phyloP scores from a whole-genome alignment of 64 coral and sea anemone species.

The Actinia equina region DNA sequence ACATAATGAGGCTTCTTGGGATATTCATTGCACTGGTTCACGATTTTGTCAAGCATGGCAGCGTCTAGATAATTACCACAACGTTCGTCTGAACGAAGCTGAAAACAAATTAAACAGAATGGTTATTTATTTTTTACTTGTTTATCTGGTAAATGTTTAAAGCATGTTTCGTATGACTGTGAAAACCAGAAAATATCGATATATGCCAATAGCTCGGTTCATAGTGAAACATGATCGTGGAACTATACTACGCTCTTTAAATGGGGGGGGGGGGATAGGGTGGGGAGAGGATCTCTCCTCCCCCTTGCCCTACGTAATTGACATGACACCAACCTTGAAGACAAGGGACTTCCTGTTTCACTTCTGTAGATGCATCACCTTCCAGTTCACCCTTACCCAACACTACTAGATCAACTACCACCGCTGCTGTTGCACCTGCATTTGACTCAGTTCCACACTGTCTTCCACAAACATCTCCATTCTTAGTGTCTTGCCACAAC shows the following conservation, averaged over 20 bases:
- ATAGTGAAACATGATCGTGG: too few relatives aligned
- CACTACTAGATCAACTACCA: conserved; percentile 29
- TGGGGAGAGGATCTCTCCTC: too few relatives aligned
- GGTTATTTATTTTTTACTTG: not conserved
- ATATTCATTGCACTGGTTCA: not conserved
- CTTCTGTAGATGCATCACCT: not conserved
- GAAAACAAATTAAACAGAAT: not conserved
- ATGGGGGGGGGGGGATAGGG: too few relatives aligned
- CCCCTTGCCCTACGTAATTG: too few relatives aligned
- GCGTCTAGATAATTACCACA: not conserved
- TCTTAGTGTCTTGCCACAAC: conserved; percentile 42
- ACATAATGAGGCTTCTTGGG: not conserved
- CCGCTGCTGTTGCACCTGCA: conserved; percentile 12
- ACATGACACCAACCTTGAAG: not conserved
- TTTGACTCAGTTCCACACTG: not conserved
- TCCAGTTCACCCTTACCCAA: conserved; percentile 24
- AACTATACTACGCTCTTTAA: too few relatives aligned
- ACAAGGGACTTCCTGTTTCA: not conserved
- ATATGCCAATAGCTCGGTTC: too few relatives aligned
- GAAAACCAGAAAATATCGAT: too few relatives aligned
- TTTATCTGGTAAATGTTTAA: not conserved
- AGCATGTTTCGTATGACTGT: too few relatives aligned
- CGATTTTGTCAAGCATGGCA: conserved; percentile 1
- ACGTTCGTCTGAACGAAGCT: not conserved
- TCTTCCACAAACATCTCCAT: conserved; percentile 32